These are phyloP conservation scores for Tribolium castaneum DNA, from an alignment of 1,140 invertebrate genomes.

Conservation along the genomic window DNA sequence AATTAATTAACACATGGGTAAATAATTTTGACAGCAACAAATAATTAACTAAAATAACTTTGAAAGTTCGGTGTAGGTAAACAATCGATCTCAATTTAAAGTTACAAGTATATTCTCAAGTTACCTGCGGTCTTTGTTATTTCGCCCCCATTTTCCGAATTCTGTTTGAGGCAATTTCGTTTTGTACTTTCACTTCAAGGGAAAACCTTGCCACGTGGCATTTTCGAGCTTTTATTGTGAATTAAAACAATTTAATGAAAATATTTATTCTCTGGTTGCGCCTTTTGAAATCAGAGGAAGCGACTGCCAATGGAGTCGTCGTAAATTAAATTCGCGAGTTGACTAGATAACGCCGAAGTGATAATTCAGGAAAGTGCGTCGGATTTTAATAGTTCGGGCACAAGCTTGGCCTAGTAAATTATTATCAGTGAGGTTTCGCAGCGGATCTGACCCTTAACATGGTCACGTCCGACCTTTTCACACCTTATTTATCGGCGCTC, in stretches of 20 bases:
- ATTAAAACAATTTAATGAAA: background rate
- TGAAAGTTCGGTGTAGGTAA: background rate
- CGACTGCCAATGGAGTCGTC: background rate
- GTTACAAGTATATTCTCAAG: background rate
- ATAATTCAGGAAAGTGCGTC: constrained; percentile 11
- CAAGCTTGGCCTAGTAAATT: constrained; percentile 17
- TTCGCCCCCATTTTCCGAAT: constrained; percentile 1
- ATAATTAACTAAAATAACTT: background rate
- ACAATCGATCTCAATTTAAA: background rate
- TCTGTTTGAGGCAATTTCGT: constrained; percentile 11
- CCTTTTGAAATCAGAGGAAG: background rate
- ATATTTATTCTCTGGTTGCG: background rate
- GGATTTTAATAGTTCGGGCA: constrained; percentile 13
- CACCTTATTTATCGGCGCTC: constrained; percentile 33
- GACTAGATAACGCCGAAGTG: background rate
- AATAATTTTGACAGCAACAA: background rate
- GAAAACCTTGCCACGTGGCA: background rate
- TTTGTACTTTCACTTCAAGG: constrained; percentile 1
- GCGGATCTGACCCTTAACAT: constrained; percentile 13
- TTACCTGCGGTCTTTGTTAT: constrained; percentile 18
- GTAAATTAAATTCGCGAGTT: constrained; percentile 1
- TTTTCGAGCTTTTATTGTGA: background rate
- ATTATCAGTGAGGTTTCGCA: constrained; percentile 14
- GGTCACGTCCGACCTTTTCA: constrained; percentile 30
- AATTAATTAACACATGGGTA: background rate